phyloP scores from a whole-genome alignment of 2,113 vertebrate species.

The Tetraodon nigroviridis region DNA sequence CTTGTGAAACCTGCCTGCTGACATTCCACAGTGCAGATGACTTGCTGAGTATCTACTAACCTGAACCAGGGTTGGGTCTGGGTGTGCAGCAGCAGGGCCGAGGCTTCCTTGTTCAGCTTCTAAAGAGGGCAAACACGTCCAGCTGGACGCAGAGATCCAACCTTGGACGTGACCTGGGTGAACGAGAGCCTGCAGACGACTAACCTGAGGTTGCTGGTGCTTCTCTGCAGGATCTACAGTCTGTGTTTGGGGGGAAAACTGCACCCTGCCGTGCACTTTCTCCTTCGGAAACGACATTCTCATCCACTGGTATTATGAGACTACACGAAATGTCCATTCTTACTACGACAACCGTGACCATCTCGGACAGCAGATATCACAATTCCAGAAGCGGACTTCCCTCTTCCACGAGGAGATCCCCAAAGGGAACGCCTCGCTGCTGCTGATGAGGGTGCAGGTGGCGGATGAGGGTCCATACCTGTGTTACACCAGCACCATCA shows the following conservation, averaged over 20 bases:
- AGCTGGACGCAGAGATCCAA: too few species aligned
- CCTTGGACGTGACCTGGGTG: too few species aligned
- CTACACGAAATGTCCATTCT: constrained; percentile 38
- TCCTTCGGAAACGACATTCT: constrained; percentile 10
- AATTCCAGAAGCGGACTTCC: constrained; percentile 59
- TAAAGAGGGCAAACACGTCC: too few species aligned
- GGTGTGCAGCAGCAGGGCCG: too few species aligned
- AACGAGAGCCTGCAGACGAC: too few species aligned
- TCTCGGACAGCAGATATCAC: not conserved
- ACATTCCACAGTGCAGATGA: too few species aligned
- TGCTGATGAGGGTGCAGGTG: constrained; percentile 30
- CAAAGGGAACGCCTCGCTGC: constrained; percentile 70
- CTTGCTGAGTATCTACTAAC: too few species aligned
- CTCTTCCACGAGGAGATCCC: constrained; percentile 56
- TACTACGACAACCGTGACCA: constrained; percentile 60
- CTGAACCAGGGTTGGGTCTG: too few species aligned
- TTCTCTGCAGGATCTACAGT: constrained; percentile 1
- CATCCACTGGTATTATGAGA: constrained; percentile 71
- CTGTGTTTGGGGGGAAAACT: constrained; percentile 40
- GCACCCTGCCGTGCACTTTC: constrained; percentile 69
- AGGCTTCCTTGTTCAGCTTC: too few species aligned
- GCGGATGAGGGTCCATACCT: constrained; percentile 60
- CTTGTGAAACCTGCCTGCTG: too few species aligned
- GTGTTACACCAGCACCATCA: constrained; percentile 38
- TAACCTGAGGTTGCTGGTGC: not conserved